Percentiles rank a stretch among this genome's conserved stretches.
Evolutionary conservation across 2,113 vertebrate species (phyloP).

Genomic region (Macrotis lagotis): DNA sequence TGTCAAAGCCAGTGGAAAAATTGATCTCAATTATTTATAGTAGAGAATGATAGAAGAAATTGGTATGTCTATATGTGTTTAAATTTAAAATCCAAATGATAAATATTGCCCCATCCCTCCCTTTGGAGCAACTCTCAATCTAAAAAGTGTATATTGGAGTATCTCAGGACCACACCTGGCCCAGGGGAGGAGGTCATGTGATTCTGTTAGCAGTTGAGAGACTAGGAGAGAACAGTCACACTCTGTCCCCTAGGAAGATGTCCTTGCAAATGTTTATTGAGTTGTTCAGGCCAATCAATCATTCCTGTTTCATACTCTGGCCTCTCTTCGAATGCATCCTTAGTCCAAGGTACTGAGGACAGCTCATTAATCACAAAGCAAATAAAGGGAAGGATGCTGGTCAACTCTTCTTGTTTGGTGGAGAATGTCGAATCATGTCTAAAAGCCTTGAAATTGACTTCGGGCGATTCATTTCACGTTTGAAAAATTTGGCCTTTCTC

Average conservation of each 20-base stretch:
- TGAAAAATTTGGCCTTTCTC: slow-evolving; percentile 23
- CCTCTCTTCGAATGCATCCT: neutral
- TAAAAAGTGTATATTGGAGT: neutral
- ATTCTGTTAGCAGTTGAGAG: slow-evolving; percentile 48
- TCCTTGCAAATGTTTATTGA: slow-evolving; percentile 63
- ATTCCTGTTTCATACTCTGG: slow-evolving; percentile 45
- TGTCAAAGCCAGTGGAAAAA: neutral
- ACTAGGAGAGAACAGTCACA: slow-evolving; percentile 18
- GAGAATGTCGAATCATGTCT: slow-evolving; percentile 30
- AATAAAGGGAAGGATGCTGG: slow-evolving; percentile 45
- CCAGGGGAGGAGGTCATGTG: slow-evolving; percentile 11
- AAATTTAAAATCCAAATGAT: neutral
- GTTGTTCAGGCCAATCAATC: slow-evolving; percentile 26
- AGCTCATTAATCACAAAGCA: slow-evolving; percentile 30
- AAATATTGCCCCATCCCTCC: neutral
- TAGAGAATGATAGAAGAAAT: neutral
- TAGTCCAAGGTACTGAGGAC: slow-evolving; percentile 41
- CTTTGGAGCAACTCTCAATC: slow-evolving; percentile 41
- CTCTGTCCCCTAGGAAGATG: slow-evolving; percentile 26
- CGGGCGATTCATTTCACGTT: slow-evolving; percentile 48
- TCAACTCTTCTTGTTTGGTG: slow-evolving; percentile 38
- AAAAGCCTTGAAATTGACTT: slow-evolving; percentile 38
- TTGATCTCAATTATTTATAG: slow-evolving; percentile 11
- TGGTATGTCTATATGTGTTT: neutral
- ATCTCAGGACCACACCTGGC: neutral